Base-by-base conservation (phyloP, 1,140 invertebrate species). In the Drosophila ironensis region DNA sequence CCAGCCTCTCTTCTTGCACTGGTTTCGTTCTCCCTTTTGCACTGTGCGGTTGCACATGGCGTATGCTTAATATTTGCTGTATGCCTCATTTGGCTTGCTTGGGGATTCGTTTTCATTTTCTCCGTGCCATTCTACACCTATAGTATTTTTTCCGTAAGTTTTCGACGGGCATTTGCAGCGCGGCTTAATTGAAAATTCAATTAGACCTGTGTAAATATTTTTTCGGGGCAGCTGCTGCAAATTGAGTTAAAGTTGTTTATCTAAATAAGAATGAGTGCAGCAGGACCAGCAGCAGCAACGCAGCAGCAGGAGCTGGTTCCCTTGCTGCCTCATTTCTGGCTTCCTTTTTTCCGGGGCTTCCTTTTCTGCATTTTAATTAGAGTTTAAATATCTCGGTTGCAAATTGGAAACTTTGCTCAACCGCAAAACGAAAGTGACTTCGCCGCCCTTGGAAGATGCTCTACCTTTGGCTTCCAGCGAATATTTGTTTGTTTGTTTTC, bases 121-220 rank as follows among this genome's bases (percentile, higher is more conserved):
- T 25, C 33, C 12, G 14, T 37, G 2, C 7, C 14, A 2, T 17
- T 2, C 1, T 7, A n/a, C 30, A 6, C 14, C 12, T 35, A 14
- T 14, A 19, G 12, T 37, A 27, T 27, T 30, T 28, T 46, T 60
- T 35, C n/a, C n/a, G 12, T 12, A 25, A 42, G 38, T 11, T 44
- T 47, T 46, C 33, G 45, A 28, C 24, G 63, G 73, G 56, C 66
- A 53, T 66, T 76, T 76, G 63, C 46, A 63, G 35, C 60, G 78
- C 73, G 80, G 78, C 74, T 80, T 86, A 86, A 86, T 84, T 86
- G 80, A 86, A 86, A 86, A 86, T 86, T 86, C 80, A 86, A 86
- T 86, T 86, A 86, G 78, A 86, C 75, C 80, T 86, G 80, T 68
- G 74, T 84, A 86, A 86, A 86, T 86, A 86, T 86, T 86, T 80